Percentiles rank a stretch among this genome's conserved stretches.
Evolutionary conservation across 2,888 invertebrate species (phyloP).

Genomic region (Cacoxenus indagator): DNA sequence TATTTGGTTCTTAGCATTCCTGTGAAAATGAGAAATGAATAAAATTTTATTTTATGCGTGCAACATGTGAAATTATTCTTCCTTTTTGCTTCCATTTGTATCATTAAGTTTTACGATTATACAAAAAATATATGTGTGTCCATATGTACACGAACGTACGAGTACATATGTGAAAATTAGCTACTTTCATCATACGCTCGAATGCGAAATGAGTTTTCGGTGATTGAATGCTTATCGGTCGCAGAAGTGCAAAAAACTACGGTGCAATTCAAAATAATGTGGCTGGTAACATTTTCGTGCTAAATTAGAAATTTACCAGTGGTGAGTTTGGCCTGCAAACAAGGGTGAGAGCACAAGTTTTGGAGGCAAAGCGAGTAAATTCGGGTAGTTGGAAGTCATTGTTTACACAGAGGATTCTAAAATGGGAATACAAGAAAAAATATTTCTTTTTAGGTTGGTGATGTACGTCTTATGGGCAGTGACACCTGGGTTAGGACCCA

Average conservation of each 20-base stretch:
- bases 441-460: too few species aligned
- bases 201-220: not conserved
- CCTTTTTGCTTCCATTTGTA: slow-evolving; percentile 30
- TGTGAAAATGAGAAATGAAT: slow-evolving; percentile 63
- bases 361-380: too few species aligned
- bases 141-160: too few species aligned
- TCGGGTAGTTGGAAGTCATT: too few species aligned
- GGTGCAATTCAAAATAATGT: slow-evolving; percentile 14
- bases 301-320: not conserved
- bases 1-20: slow-evolving; percentile 41
- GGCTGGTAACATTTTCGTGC: not conserved
- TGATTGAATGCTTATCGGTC: slow-evolving; percentile 1
- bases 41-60: slow-evolving; percentile 67
- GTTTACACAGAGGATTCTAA: too few species aligned
- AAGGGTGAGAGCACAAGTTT: not conserved
- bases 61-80: slow-evolving; percentile 65
- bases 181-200: not conserved
- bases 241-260: slow-evolving; percentile 10
- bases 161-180: not conserved
- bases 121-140: too few species aligned
- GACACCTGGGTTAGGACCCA: too few species aligned
- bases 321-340: not conserved
- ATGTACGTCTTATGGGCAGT: too few species aligned
- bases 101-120: slow-evolving; percentile 53
- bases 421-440: too few species aligned